These are phyloP conservation scores for Coleophora deauratella DNA, from an alignment of 2,888 invertebrate genomes.

Conservation along the genomic window DNA sequence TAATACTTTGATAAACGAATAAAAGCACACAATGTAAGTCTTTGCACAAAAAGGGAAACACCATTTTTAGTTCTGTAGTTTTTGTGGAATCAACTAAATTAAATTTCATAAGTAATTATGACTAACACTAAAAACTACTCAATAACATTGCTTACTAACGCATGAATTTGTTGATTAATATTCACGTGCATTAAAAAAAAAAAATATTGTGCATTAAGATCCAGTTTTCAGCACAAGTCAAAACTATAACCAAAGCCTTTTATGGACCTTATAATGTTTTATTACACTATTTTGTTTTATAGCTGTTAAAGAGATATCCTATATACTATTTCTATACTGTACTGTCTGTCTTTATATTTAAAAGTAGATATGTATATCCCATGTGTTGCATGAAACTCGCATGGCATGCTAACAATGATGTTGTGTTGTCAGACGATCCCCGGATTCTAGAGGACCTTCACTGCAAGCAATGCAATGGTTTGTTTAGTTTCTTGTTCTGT, in stretches of 20 bases:
- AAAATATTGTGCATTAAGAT: not conserved
- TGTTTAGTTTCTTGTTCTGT: conserved; percentile 52
- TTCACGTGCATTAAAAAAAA: too few relatives aligned
- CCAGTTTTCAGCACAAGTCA: too few relatives aligned
- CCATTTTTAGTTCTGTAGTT: too few relatives aligned
- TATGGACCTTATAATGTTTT: too few relatives aligned
- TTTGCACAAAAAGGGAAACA: too few relatives aligned
- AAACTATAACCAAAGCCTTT: too few relatives aligned
- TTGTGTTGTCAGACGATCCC: conserved; percentile 71
- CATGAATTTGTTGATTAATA: too few relatives aligned
- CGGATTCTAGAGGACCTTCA: conserved; percentile 68
- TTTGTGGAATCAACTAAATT: too few relatives aligned
- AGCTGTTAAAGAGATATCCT: not conserved
- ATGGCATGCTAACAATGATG: conserved; percentile 64
- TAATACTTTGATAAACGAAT: too few relatives aligned
- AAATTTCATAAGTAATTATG: too few relatives aligned
- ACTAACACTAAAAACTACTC: not conserved
- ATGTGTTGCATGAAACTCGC: conserved; percentile 62
- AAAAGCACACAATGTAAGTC: too few relatives aligned
- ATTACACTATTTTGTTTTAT: not conserved
- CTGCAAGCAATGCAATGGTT: conserved; percentile 54
- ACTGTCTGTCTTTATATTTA: not conserved
- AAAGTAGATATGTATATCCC: conserved; percentile 16
- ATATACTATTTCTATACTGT: not conserved
- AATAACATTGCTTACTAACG: not conserved